phyloP scores from a whole-genome alignment of 2,113 vertebrate genomes.

The Halichoeres trimaculatus region DNA sequence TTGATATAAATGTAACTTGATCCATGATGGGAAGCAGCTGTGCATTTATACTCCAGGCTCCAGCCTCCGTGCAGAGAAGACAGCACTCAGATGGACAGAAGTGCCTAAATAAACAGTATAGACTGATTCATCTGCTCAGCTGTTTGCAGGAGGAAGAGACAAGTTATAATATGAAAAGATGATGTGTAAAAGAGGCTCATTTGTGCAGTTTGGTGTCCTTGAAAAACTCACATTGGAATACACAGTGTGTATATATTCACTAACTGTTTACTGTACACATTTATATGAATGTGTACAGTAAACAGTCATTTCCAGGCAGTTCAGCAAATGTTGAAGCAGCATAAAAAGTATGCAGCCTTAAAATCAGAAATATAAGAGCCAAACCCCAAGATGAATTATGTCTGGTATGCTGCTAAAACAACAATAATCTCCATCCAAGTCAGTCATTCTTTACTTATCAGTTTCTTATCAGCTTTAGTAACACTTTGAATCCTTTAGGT shows the following conservation, averaged over 20 bases:
- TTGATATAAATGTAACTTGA: not conserved
- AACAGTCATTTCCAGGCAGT: constrained; percentile 1
- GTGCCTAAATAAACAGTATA: constrained; percentile 12
- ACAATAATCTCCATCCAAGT: not conserved
- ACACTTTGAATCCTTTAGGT: too few species aligned
- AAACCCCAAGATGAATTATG: not conserved
- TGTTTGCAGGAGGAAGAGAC: constrained; percentile 6
- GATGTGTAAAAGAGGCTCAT: constrained; percentile 24
- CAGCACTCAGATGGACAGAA: not conserved
- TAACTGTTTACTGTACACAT: constrained; percentile 14
- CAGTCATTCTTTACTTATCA: too few species aligned
- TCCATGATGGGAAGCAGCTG: not conserved
- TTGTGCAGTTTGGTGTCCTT: constrained; percentile 21
- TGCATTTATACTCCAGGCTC: not conserved
- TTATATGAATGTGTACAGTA: constrained; percentile 16
- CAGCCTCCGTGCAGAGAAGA: not conserved
- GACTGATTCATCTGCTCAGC: not conserved
- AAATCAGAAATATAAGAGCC: too few species aligned
- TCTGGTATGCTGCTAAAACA: too few species aligned
- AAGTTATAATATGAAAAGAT: constrained; percentile 8
- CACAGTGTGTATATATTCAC: constrained; percentile 9
- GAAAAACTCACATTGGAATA: constrained; percentile 24
- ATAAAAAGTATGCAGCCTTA: constrained; percentile 3
- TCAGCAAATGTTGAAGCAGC: not conserved
- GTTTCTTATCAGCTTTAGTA: too few species aligned